Conservation (phyloP, 2,113 vertebrate genomes). For the Mesitornis unicolor region DNA sequence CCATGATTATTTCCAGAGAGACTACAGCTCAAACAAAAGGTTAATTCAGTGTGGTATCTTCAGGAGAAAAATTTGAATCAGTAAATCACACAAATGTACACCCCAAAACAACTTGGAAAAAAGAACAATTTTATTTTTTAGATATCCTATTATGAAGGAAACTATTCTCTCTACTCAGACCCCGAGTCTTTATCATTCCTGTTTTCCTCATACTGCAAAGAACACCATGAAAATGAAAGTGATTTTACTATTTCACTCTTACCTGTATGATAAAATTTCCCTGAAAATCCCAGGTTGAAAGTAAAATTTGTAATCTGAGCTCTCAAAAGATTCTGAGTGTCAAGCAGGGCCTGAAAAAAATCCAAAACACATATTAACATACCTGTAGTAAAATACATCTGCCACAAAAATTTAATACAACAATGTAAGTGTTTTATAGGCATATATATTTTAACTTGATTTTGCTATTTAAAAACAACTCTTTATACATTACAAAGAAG, state of each 20-base stretch:
- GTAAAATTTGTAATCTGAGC: conserved; percentile 84
- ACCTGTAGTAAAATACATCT: not conserved
- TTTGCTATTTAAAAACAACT: not conserved
- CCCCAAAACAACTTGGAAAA: not conserved
- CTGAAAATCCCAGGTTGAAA: conserved; percentile 87
- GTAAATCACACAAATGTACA: not conserved
- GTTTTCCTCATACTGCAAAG: not conserved
- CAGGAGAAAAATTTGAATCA: not conserved
- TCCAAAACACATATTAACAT: not conserved
- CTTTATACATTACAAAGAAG: not conserved
- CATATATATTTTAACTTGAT: not conserved
- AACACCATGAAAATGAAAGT: not conserved
- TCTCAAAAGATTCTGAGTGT: conserved; percentile 82
- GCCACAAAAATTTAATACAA: not conserved
- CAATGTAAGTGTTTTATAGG: not conserved
- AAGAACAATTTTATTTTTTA: not conserved
- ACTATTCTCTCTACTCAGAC: not conserved
- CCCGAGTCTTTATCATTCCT: not conserved
- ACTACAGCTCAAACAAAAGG: not conserved
- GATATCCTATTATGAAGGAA: not conserved
- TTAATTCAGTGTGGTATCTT: not conserved
- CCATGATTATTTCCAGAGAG: not conserved
- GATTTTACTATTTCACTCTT: conserved; percentile 38
- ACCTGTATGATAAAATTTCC: conserved; percentile 87
- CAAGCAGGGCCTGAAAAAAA: conserved; percentile 80